These are phyloP conservation scores for Dendropsophus ebraccatus DNA, from an alignment of 2,113 vertebrate genomes.

Conservation along the genomic window DNA sequence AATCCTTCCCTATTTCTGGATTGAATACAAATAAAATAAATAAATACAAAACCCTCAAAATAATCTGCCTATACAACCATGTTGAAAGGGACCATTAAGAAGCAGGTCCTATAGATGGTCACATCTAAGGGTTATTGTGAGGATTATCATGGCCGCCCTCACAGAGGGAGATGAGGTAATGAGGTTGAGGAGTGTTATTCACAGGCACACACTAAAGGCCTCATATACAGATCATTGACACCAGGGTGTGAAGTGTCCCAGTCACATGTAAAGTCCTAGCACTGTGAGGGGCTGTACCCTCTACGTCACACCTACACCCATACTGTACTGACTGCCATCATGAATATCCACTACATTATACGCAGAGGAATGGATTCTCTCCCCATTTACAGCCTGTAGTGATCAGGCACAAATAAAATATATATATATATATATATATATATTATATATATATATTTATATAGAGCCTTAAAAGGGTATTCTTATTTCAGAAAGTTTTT, in stretches of 20 bases:
- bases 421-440: too few species aligned
- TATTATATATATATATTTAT: too few species aligned
- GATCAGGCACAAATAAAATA: too few species aligned
- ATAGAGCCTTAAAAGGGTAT: too few species aligned
- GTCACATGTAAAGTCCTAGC: constrained; percentile 16
- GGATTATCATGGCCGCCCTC: not conserved
- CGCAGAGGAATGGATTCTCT: not conserved
- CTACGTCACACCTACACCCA: not conserved
- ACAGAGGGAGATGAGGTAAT: not conserved
- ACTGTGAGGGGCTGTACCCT: not conserved
- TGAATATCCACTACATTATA: not conserved
- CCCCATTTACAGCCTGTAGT: not conserved
- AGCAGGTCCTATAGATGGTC: not conserved
- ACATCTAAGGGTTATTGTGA: not conserved
- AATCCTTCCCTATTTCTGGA: not conserved
- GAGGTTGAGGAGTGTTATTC: not conserved
- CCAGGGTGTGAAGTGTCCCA: constrained; percentile 25
- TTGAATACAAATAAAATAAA: not conserved
- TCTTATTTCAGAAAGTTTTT: too few species aligned
- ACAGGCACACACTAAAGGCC: constrained; percentile 5
- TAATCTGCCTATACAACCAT: not conserved
- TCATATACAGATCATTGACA: constrained; percentile 1
- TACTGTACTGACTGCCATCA: not conserved
- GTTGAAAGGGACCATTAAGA: not conserved
- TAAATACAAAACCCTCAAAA: too few species aligned